These are phyloP conservation scores for Glyptemys insculpta DNA, from an alignment of 2,797 vertebrate genomes.

Conservation along the genomic window DNA sequence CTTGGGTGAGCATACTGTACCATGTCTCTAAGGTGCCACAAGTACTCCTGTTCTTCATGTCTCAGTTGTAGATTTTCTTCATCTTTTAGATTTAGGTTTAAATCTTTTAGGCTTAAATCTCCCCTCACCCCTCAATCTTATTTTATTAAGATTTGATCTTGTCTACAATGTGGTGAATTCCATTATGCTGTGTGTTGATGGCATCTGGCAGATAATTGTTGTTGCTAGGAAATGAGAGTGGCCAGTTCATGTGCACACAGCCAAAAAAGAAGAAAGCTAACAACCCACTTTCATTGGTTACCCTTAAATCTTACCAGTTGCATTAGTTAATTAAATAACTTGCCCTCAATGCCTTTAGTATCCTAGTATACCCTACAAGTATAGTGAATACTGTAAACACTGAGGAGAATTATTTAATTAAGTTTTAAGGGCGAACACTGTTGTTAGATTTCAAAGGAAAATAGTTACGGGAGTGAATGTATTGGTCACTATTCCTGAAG, in stretches of 20 bases:
- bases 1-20: constrained; percentile 13
- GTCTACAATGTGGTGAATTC: constrained; percentile 51
- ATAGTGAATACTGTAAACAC: neutral
- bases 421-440: neutral
- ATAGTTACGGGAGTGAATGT: neutral
- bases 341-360: neutral
- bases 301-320: neutral
- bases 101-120: neutral
- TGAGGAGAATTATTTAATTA: neutral
- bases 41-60: too few relatives aligned
- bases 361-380: neutral
- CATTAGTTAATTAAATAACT: neutral
- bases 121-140: constrained; percentile 42
- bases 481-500: neutral
- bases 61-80: neutral
- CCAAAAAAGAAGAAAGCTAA: constrained; percentile 21
- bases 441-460: neutral
- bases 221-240: constrained; percentile 24
- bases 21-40: too few relatives aligned
- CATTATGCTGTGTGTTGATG: constrained; percentile 13
- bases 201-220: constrained; percentile 43
- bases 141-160: constrained; percentile 48
- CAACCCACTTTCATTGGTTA: neutral
- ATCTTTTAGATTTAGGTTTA: constrained; percentile 13
- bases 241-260: neutral